These are phyloP conservation scores for Goniozus legneri DNA, from an alignment of 1,140 invertebrate species.

Conservation along the genomic window DNA sequence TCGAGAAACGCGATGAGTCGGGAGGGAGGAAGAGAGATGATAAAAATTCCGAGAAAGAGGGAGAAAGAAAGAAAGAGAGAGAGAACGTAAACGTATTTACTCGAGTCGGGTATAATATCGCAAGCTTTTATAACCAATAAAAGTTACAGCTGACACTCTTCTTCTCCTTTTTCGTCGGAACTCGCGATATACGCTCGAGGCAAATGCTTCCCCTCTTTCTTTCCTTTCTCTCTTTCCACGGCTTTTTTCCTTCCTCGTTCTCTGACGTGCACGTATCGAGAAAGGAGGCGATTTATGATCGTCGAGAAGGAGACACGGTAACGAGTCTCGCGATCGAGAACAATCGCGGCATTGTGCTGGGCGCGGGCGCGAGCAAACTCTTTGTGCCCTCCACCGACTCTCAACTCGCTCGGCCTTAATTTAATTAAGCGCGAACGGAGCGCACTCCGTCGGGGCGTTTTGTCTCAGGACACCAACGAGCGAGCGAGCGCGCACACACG, in stretches of 20 bases:
- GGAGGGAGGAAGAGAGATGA: constrained; percentile 1
- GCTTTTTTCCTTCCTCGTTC: neutral
- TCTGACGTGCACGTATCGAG: neutral
- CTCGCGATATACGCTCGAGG: constrained; percentile 23
- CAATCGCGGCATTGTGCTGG: constrained; percentile 24
- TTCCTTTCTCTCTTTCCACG: neutral
- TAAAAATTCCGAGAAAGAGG: neutral
- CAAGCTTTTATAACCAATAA: constrained; percentile 47
- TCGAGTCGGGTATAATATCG: constrained; percentile 40
- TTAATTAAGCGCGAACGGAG: constrained; percentile 24
- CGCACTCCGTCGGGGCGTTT: too few relatives aligned
- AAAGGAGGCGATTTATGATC: constrained; percentile 29
- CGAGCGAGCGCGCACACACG: too few relatives aligned
- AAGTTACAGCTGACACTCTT: constrained; percentile 46
- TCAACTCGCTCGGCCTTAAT: constrained; percentile 17
- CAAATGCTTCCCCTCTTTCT: too few relatives aligned
- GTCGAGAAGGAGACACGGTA: constrained; percentile 22
- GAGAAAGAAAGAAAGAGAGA: neutral
- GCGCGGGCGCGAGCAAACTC: constrained; percentile 4
- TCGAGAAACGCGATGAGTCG: neutral
- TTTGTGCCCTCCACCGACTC: constrained; percentile 6
- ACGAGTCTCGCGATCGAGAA: constrained; percentile 22
- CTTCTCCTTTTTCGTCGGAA: constrained; percentile 16
- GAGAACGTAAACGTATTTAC: constrained; percentile 36
- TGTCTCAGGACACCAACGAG: too few relatives aligned